Evolutionary conservation across 2,888 invertebrate species (phyloP), one percentile per base, ranked within the genome.

Genomic region (Kuschelorhynchus macadamiae): DNA sequence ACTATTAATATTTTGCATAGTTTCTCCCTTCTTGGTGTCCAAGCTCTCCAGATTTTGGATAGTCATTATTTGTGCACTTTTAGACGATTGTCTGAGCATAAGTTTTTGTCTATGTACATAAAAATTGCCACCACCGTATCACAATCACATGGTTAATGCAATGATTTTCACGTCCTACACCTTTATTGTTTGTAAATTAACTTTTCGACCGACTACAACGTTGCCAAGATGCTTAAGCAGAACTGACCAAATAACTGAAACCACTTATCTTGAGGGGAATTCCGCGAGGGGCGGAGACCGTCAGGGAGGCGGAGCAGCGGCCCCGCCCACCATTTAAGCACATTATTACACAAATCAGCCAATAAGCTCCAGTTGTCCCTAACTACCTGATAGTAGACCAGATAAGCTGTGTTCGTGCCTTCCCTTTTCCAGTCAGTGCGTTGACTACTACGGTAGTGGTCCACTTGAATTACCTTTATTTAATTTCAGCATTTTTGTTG

Each of bases 61-160:
- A 87, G 89, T 89, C 89, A 89, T 89, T 83, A 87, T 89, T 88
- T 87, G 87, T 85, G 86, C 83, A 81, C 81, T 80, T 64, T 81
- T 86, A 59, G 78, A 85, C 82, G 85, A 86, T 85, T 88, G 88
- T 83, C 87, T 88, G 85, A 88, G 88, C 89, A 89, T 89, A 74
- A 64, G 72, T 72, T 33, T 70, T 49, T 66, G 55, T 63, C 39
- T 17, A 21, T 17, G 46, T 21, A 41, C 32, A 32, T 42, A 46
- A 36, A 18, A 36, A 36, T 46, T n/a, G 53, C 41, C 44, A 60
- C 49, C 62, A 61, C 53, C 36, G 12, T 49, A 47, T 11, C 62
- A 60, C 67, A 50, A 32, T 59, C 68, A 68, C 65, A 64, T 64
- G 44, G 33, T 53, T 44, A 30, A 14, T 39, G 42, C 36, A 42